These are phyloP conservation scores for Hemithea aestivaria DNA, from an alignment of 2,888 invertebrate genomes.

Conservation along the genomic window DNA sequence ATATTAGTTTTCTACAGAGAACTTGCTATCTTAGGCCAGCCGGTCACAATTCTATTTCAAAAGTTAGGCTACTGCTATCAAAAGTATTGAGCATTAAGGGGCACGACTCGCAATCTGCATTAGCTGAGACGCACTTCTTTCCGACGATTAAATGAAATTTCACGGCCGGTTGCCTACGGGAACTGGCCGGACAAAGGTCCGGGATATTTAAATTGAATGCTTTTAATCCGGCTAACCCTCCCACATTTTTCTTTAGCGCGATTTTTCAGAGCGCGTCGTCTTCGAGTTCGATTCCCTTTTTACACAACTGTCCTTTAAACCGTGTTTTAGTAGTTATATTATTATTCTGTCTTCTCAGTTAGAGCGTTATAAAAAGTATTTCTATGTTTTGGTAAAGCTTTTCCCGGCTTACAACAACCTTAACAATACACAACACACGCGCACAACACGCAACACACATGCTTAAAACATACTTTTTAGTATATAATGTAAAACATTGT, in stretches of 20 bases:
- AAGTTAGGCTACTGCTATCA: constrained; percentile 5
- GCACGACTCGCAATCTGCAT: constrained; percentile 71
- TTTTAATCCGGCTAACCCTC: constrained; percentile 60
- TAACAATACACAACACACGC: no score
- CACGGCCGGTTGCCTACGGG: constrained; percentile 68
- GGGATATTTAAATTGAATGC: constrained; percentile 70
- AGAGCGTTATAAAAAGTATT: no score
- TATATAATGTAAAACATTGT: no score
- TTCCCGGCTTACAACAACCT: no score
- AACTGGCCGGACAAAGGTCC: constrained; percentile 70
- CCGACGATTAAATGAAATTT: constrained; percentile 75
- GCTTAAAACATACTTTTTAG: no score
- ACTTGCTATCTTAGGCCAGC: no score
- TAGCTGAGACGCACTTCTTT: constrained; percentile 74
- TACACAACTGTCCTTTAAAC: constrained; percentile 10
- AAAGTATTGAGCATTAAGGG: constrained; percentile 30
- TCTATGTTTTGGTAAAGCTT: no score
- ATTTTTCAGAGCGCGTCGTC: constrained; percentile 34
- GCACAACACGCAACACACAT: no score
- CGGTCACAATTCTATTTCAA: no score
- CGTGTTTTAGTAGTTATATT: constrained; percentile 1
- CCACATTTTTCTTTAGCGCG: constrained; percentile 44
- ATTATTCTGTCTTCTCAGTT: no score
- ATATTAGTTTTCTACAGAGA: no score
- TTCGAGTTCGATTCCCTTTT: constrained; percentile 27